These are phyloP conservation scores for Scrobipalpa atriplicella DNA, from an alignment of 2,888 invertebrate species.

Conservation along the genomic window DNA sequence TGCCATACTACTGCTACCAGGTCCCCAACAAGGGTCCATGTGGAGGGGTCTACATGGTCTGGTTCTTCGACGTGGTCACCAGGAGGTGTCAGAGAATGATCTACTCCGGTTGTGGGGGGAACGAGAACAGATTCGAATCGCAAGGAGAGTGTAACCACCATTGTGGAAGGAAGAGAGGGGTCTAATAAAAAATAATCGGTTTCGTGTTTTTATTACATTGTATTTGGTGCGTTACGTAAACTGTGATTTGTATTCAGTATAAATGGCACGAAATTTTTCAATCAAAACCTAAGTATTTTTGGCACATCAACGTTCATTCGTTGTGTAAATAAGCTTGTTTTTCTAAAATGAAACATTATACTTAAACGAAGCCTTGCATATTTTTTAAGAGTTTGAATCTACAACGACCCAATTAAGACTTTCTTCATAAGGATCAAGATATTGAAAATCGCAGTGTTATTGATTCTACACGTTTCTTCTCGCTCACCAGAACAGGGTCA, in stretches of 20 bases:
- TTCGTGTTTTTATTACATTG: constrained; percentile 18
- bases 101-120: constrained; percentile 75
- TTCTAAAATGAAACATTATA: too few species aligned
- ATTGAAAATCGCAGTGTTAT: too few species aligned
- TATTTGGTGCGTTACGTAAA: background rate
- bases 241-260: background rate
- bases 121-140: constrained; percentile 64
- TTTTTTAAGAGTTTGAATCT: too few species aligned
- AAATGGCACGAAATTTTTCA: background rate
- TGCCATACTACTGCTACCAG: constrained; percentile 74
- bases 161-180: constrained; percentile 51
- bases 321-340: too few species aligned
- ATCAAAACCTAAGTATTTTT: background rate
- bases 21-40: constrained; percentile 67
- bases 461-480: too few species aligned
- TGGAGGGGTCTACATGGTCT: constrained; percentile 51
- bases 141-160: constrained; percentile 52
- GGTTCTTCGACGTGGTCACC: constrained; percentile 69
- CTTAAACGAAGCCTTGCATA: too few species aligned
- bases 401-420: too few species aligned
- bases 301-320: too few species aligned
- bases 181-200: constrained; percentile 38
- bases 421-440: too few species aligned
- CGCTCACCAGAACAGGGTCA: too few species aligned
- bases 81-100: constrained; percentile 69